phyloP scores from a whole-genome alignment of 2,888 invertebrate species.

The Drosophila atripex region DNA sequence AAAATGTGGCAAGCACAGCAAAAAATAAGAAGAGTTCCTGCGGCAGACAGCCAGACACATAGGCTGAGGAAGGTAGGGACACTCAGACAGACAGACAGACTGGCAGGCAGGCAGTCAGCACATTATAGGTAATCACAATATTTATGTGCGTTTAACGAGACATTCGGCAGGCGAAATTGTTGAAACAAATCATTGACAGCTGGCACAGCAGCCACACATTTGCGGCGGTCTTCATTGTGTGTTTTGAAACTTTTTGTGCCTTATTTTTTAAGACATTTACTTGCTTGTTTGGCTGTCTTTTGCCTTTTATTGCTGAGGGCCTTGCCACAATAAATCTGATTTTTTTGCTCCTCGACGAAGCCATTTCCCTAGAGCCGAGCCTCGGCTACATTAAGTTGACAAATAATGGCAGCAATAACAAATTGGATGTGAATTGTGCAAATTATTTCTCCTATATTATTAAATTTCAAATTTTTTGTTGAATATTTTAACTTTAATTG shows the following conservation, averaged over 20 bases:
- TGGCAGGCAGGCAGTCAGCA: slow-evolving; percentile 49
- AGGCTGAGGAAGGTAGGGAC: slow-evolving; percentile 18
- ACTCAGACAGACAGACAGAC: slow-evolving; percentile 22
- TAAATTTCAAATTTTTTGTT: slow-evolving; percentile 4
- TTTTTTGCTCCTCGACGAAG: not conserved
- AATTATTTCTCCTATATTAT: slow-evolving; percentile 26
- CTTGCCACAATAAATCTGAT: slow-evolving; percentile 8
- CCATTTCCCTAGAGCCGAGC: slow-evolving; percentile 19
- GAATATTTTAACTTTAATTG: slow-evolving; percentile 5
- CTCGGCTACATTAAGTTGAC: slow-evolving; percentile 40
- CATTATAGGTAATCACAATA: slow-evolving; percentile 78
- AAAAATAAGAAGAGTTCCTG: slow-evolving; percentile 34
- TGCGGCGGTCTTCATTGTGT: slow-evolving; percentile 43
- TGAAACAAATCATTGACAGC: slow-evolving; percentile 77
- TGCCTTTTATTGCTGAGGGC: slow-evolving; percentile 16
- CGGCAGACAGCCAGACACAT: slow-evolving; percentile 35
- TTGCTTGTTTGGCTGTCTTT: slow-evolving; percentile 22
- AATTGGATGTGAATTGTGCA: slow-evolving; percentile 42
- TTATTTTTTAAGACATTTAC: slow-evolving; percentile 30
- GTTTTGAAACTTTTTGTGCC: slow-evolving; percentile 22
- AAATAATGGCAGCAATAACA: slow-evolving; percentile 29
- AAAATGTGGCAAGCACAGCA: slow-evolving; percentile 51
- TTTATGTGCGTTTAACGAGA: slow-evolving; percentile 77
- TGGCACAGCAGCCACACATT: slow-evolving; percentile 51
- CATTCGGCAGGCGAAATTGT: slow-evolving; percentile 64